phyloP scores from a whole-genome alignment of 2,113 vertebrate genomes.

The Heteronetta atricapilla region DNA sequence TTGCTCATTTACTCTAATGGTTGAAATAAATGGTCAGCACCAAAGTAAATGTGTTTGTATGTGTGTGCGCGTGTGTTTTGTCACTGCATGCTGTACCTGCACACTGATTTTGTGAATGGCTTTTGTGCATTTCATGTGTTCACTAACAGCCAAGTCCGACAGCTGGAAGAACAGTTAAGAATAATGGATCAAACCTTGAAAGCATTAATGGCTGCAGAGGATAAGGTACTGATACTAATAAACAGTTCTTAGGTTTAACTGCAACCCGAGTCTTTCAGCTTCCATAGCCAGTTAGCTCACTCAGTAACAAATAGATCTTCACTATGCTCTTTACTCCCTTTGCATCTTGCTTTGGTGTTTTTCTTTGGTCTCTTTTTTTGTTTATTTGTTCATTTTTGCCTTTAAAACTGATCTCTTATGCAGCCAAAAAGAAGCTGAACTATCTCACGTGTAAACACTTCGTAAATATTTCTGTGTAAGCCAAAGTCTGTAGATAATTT shows the following conservation, averaged over 20 bases:
- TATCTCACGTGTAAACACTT: background rate
- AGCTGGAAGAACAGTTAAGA: slow-evolving; percentile 90
- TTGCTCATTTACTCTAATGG: slow-evolving; percentile 25
- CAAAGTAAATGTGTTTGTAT: slow-evolving; percentile 35
- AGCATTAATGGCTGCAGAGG: slow-evolving; percentile 89
- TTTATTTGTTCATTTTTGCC: slow-evolving; percentile 66
- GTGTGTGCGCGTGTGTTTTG: slow-evolving; percentile 60
- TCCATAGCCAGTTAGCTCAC: slow-evolving; percentile 50
- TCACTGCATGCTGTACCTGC: slow-evolving; percentile 84
- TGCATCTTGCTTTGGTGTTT: slow-evolving; percentile 75
- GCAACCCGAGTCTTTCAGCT: slow-evolving; percentile 71
- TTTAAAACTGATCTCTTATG: slow-evolving; percentile 67
- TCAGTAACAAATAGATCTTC: slow-evolving; percentile 49
- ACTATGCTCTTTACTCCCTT: slow-evolving; percentile 61
- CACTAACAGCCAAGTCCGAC: slow-evolving; percentile 92
- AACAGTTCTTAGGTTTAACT: slow-evolving; percentile 71
- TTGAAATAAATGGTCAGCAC: background rate
- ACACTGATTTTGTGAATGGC: slow-evolving; percentile 91
- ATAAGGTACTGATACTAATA: slow-evolving; percentile 89
- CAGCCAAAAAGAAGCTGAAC: slow-evolving; percentile 78
- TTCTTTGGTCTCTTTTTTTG: slow-evolving; percentile 65
- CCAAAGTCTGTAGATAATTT: slow-evolving; percentile 7
- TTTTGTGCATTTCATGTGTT: slow-evolving; percentile 88
- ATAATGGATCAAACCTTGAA: slow-evolving; percentile 96
- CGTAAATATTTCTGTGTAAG: slow-evolving; percentile 29